Conservation (phyloP, 2,888 invertebrate species). For the Drosophila austrosaltans region DNA sequence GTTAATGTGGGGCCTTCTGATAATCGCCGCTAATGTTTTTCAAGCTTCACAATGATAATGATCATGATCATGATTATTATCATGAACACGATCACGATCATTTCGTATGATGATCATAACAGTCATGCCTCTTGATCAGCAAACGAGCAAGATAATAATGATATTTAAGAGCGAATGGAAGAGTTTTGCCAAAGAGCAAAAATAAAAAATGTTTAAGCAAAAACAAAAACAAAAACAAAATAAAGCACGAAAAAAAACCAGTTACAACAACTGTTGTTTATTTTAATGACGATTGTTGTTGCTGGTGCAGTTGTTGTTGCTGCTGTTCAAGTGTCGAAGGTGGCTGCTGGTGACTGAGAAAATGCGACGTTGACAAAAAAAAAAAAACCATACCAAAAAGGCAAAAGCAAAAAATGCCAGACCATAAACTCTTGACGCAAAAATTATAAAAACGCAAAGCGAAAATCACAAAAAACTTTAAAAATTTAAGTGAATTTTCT, state of each 20-base stretch:
- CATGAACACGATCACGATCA: constrained; percentile 13
- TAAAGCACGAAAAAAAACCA: constrained; percentile 55
- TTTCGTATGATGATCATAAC: background rate
- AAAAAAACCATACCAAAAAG: constrained; percentile 26
- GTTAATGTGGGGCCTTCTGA: constrained; percentile 41
- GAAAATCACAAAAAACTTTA: constrained; percentile 15
- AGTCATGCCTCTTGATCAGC: constrained; percentile 4
- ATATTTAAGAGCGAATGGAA: constrained; percentile 36
- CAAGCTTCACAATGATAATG: constrained; percentile 36
- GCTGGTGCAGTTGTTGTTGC: constrained; percentile 44
- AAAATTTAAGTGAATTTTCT: constrained; percentile 31
- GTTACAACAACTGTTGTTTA: constrained; percentile 68
- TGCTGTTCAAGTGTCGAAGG: constrained; percentile 43
- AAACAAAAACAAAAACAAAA: constrained; percentile 34
- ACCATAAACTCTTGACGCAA: constrained; percentile 32
- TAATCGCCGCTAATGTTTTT: constrained; percentile 63
- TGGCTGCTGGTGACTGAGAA: constrained; percentile 38
- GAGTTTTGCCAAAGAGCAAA: constrained; percentile 5
- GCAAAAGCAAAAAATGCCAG: constrained; percentile 39
- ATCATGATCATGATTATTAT: constrained; percentile 31
- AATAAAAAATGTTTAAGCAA: constrained; percentile 30
- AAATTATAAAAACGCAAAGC: constrained; percentile 14
- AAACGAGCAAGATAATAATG: constrained; percentile 29
- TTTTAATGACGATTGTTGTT: constrained; percentile 48
- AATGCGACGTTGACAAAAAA: constrained; percentile 72